A percentile compares a stretch with the other conserved stretches of the same genome.
These are phyloP conservation scores for Drosophila barbarae DNA, from an alignment of 2,888 invertebrate species.

Conservation along the genomic window DNA sequence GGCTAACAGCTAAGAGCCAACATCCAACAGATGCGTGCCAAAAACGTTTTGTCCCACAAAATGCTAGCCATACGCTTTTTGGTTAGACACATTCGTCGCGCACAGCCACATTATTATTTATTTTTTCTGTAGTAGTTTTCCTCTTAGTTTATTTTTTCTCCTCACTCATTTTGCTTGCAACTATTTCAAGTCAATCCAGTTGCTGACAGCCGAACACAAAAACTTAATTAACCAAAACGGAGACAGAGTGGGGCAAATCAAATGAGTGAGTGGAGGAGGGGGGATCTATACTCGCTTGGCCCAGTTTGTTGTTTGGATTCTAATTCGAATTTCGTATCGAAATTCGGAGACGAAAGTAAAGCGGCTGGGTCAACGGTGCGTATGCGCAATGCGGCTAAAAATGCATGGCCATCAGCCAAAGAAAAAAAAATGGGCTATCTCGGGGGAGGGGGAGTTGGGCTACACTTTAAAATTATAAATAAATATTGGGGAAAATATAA, in stretches of 20 bases:
- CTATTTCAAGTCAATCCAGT: slow-evolving; percentile 67
- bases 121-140: background rate
- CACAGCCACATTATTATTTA: slow-evolving; percentile 18
- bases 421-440: background rate
- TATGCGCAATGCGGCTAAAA: slow-evolving; percentile 52
- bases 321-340: slow-evolving; percentile 31
- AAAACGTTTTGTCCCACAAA: slow-evolving; percentile 68
- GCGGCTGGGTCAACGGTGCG: slow-evolving; percentile 63
- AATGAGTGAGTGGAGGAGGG: slow-evolving; percentile 3
- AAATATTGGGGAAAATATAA: background rate
- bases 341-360: slow-evolving; percentile 53
- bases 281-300: slow-evolving; percentile 31
- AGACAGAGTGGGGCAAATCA: slow-evolving; percentile 27
- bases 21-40: slow-evolving; percentile 41
- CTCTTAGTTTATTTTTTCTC: slow-evolving; percentile 1
- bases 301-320: slow-evolving; percentile 30
- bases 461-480: background rate
- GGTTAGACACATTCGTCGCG: slow-evolving; percentile 46
- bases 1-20: slow-evolving; percentile 2
- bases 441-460: background rate
- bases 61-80: slow-evolving; percentile 63
- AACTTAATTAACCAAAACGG: slow-evolving; percentile 57
- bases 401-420: slow-evolving; percentile 32
- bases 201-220: slow-evolving; percentile 64
- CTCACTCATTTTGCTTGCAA: slow-evolving; percentile 28